These are phyloP conservation scores for Dinomys branickii DNA, from an alignment of 2,113 vertebrate genomes.

Conservation along the genomic window DNA sequence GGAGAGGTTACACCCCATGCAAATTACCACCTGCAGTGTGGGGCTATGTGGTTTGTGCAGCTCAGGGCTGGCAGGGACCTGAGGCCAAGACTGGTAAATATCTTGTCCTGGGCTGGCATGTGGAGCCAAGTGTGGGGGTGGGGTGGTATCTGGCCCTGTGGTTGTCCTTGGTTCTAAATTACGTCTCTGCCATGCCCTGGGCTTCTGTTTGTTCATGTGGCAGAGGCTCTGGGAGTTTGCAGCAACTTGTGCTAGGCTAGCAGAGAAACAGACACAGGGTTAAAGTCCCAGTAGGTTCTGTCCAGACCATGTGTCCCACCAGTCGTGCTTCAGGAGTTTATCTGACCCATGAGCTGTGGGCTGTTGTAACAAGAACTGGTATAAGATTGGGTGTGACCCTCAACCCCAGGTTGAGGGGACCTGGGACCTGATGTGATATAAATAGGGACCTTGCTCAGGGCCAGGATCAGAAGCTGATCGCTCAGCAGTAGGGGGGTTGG, in stretches of 20 bases:
- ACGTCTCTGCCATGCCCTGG: accelerated
- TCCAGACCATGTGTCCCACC: neutral
- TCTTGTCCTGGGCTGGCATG: neutral
- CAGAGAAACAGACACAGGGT: neutral
- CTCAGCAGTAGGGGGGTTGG: neutral
- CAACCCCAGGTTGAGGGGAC: neutral
- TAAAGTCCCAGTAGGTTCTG: neutral
- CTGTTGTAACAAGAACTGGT: neutral
- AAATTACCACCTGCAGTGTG: conserved; percentile 77
- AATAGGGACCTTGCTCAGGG: neutral
- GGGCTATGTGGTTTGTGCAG: neutral
- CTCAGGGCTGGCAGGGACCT: neutral
- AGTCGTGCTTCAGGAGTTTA: neutral
- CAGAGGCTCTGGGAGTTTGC: neutral
- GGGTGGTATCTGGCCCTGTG: neutral
- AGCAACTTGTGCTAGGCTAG: neutral
- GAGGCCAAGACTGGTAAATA: neutral
- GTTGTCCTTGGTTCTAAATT: neutral
- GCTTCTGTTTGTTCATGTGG: neutral
- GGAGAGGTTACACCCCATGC: conserved; percentile 62
- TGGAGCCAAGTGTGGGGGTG: neutral
- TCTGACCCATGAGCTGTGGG: neutral
- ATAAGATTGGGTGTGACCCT: neutral
- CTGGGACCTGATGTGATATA: neutral
- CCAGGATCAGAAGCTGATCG: too few relatives aligned